Base-by-base conservation (phyloP, 2,113 vertebrate species). In the Callopanchax toddi region DNA sequence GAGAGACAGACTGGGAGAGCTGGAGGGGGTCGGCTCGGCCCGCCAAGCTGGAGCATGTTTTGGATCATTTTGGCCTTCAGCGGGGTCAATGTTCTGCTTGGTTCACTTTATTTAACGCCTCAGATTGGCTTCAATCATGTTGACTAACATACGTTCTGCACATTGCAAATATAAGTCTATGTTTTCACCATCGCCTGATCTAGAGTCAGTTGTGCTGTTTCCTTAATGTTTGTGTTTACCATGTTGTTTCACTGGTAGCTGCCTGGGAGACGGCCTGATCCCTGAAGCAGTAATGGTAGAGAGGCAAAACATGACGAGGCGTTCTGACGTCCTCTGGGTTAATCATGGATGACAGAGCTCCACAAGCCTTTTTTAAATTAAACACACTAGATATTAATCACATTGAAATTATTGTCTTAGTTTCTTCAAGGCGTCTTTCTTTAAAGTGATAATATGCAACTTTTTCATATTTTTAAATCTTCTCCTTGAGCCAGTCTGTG, bases 1-100 rank as follows among this genome's bases (percentile, higher is more conserved):
- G 78, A 15, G 34, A 67, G 55, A 79, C 83, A 85, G 78, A 48
- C 82, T 74, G 67, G 29, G 53, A 73, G 67, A 70, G 69, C 76
- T 80, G 82, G 78, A 56, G 7, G 54, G 67, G 66, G 74, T 61
- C 65, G 29, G 58, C 13, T 2, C 68, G 32, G 12, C 69, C 39
- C 25, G 67, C 76, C 81, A 78, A 76, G 68, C 73, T 54, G 63
- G 52, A 81, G 58, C 59, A 64, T 67, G 80, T 82, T 85, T 71
- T 81, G 6, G 64, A 65, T 79, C 60, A 55, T 58, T 76, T 59
- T 3, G 60, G 48, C 45, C 52, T 62, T 82, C 34, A 23, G 36
- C 3, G 51, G 37, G 82, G 80, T 88, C 82, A 81, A 34, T 73
- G 61, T 60, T 66, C 42, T 37, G 59, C 64, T 34, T 34, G 22